Percentiles rank a stretch among this genome's conserved stretches.
These are phyloP conservation scores for Dufourea novaeangliae DNA, from an alignment of 1,140 invertebrate species.

Conservation along the genomic window DNA sequence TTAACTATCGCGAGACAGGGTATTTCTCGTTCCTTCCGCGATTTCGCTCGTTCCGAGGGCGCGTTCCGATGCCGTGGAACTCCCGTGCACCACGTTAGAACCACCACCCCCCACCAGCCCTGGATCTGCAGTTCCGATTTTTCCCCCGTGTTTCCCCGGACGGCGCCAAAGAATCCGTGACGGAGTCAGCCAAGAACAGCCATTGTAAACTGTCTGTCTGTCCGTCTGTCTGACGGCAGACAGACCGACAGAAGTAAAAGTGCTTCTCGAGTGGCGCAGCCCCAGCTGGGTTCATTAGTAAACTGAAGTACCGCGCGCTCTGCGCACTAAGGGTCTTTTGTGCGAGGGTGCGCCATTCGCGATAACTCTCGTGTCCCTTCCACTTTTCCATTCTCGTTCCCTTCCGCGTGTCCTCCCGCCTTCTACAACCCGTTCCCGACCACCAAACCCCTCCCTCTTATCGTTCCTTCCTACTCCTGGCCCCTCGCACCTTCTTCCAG, in stretches of 20 bases:
- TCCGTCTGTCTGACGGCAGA: conserved; percentile 66
- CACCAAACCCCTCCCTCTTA: neutral
- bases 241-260: conserved; percentile 77
- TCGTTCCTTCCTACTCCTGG: neutral
- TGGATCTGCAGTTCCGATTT: conserved; percentile 3
- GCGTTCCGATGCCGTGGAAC: neutral
- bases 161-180: conserved; percentile 43
- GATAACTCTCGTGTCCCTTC: conserved; percentile 66
- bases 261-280: conserved; percentile 74
- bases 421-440: neutral
- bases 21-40: conserved; percentile 6
- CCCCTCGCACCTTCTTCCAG: conserved; percentile 25
- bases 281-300: conserved; percentile 78
- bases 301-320: conserved; percentile 73
- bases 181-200: conserved; percentile 36
- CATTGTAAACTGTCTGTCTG: conserved; percentile 59
- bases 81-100: too few relatives aligned
- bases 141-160: neutral
- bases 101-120: too few relatives aligned
- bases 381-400: conserved; percentile 19
- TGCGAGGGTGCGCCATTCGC: conserved; percentile 64
- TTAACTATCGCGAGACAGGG: neutral
- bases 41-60: neutral
- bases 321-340: conserved; percentile 71
- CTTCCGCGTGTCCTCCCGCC: conserved; percentile 6